Percentiles rank a stretch among this genome's conserved stretches.
These are phyloP conservation scores for Argyresthia albistria DNA, from an alignment of 2,888 invertebrate species.

Conservation along the genomic window DNA sequence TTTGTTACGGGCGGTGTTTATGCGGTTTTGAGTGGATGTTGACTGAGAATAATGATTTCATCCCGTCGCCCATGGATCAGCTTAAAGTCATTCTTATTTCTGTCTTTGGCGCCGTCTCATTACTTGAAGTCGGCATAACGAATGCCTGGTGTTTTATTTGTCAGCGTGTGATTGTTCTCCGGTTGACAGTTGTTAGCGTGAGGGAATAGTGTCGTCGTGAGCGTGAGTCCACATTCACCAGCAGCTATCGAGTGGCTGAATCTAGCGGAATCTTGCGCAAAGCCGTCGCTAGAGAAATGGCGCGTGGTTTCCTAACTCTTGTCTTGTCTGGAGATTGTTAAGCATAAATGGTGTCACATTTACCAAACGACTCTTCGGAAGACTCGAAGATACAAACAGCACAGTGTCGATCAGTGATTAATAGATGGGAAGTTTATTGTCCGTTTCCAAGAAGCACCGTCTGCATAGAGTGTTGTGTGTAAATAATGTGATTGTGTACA, in stretches of 20 bases:
- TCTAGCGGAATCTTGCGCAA: conserved; percentile 55
- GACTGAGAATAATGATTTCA: conserved; percentile 10
- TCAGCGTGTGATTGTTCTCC: not conserved
- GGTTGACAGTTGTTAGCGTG: not conserved
- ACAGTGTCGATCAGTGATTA: not conserved
- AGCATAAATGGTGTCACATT: conserved; percentile 10
- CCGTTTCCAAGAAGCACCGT: not conserved
- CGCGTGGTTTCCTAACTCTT: conserved; percentile 51
- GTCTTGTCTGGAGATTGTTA: conserved; percentile 46
- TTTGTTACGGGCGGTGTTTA: conserved; percentile 29
- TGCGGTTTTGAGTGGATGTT: conserved; percentile 15
- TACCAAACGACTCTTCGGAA: not conserved
- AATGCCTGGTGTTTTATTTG: not conserved
- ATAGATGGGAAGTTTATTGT: not conserved
- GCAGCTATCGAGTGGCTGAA: not conserved
- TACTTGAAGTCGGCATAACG: not conserved
- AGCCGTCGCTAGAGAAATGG: conserved; percentile 63
- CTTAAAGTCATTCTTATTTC: not conserved
- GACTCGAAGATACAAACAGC: not conserved
- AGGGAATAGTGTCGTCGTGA: not conserved
- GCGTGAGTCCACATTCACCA: not conserved
- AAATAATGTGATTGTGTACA: conserved; percentile 47
- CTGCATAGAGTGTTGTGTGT: conserved; percentile 21
- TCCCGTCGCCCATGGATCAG: not conserved
- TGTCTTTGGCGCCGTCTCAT: not conserved